Percentiles rank a stretch among this genome's conserved stretches.
phyloP scores from a whole-genome alignment of 1,140 invertebrate genomes.

The Colletes gigas region DNA sequence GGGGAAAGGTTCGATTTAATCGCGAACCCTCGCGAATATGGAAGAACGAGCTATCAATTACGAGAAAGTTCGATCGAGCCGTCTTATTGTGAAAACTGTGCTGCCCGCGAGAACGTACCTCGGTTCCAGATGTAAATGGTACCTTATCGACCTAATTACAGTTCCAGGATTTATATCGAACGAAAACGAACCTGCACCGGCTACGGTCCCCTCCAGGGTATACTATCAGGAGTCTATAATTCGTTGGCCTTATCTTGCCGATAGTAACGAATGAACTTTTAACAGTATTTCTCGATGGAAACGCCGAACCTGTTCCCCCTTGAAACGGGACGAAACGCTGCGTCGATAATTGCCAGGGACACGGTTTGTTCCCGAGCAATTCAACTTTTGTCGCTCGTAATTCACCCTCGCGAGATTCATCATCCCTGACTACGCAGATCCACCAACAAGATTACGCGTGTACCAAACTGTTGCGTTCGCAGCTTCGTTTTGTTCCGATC shows the following conservation, averaged over 20 bases:
- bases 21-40: background rate
- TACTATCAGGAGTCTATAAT: slow-evolving; percentile 64
- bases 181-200: slow-evolving; percentile 42
- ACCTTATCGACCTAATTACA: slow-evolving; percentile 62
- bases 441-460: background rate
- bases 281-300: slow-evolving; percentile 58
- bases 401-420: background rate
- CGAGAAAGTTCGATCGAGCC: slow-evolving; percentile 13
- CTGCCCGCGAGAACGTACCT: background rate
- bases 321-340: background rate
- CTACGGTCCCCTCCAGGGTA: slow-evolving; percentile 42
- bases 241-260: slow-evolving; percentile 58
- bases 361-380: background rate
- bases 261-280: slow-evolving; percentile 65
- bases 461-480: too few relatives aligned
- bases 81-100: slow-evolving; percentile 27
- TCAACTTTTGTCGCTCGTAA: background rate
- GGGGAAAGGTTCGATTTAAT: background rate
- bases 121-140: slow-evolving; percentile 56
- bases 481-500: too few relatives aligned
- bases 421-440: background rate
- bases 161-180: slow-evolving; percentile 54
- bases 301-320: slow-evolving; percentile 38
- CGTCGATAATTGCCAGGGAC: slow-evolving; percentile 14
- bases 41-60: slow-evolving; percentile 38